Evolutionary conservation across 2,113 vertebrate genomes (phyloP), one percentile per base, ranked within the genome.

Genomic region (Motacilla alba): DNA sequence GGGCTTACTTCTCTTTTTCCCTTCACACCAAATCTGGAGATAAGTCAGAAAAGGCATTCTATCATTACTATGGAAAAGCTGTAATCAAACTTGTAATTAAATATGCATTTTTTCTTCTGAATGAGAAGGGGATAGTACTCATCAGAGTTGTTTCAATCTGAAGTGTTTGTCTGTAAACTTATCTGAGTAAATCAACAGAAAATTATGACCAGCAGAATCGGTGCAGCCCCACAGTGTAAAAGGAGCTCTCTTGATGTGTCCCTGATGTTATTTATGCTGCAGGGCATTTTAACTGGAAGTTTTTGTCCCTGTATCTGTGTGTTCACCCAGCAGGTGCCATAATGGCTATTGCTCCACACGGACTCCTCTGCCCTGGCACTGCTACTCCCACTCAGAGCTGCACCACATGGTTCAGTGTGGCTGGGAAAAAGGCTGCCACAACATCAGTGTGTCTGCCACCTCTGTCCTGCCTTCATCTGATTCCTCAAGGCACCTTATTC

Each of bases 401-500:
- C 66, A 50, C 20, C 13, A 30, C 1, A 0, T 7, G 0, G 0
- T 9, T 18, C 1, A 0, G 16, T n/a, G 67, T 74, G 46, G 15
- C 2, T 87, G 43, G 72, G 39, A 55, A 68, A 89, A 60, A 30
- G 22, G n/a, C 31, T 90, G 49, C 37, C 19, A 17, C 35, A 43
- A 22, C 11, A 13, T 10, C 76, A 22, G 2, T 7, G 16, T 21
- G 24, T 16, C 52, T 70, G 37, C 14, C 52, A 23, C 44, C 35
- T 90, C 53, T 11, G 19, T 75, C 39, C 33, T 22, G 13, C 35
- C 53, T 68, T 85, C 62, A 19, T 11, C 47, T 39, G n/a, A 35
- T 44, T 63, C 68, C 35, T 75, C 52, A 59, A 43, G 31, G 35
- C 10, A 70, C 21, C 14, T 73, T 28, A 37, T 46, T 77, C 17